phyloP scores from a whole-genome alignment of 2,113 vertebrate genomes.

The Sinocyclocheilus anshuiensis region DNA sequence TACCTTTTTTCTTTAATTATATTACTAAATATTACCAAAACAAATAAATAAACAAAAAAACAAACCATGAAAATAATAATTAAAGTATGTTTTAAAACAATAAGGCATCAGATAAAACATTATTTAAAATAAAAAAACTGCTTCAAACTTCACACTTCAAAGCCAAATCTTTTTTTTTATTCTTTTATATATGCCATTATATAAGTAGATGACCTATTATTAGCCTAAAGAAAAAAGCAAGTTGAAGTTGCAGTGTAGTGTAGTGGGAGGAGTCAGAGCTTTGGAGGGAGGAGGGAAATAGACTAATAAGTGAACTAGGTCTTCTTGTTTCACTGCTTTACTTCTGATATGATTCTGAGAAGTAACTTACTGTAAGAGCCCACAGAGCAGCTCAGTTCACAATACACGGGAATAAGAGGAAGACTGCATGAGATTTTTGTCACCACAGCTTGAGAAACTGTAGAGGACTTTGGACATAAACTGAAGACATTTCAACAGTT shows the following conservation, averaged over 20 bases:
- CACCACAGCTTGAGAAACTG: background rate
- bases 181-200: too few relatives aligned
- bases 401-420: background rate
- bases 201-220: background rate
- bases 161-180: too few relatives aligned
- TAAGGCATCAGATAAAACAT: too few relatives aligned
- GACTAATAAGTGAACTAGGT: background rate
- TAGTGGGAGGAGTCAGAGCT: constrained; percentile 6
- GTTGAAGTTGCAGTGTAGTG: background rate
- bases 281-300: background rate
- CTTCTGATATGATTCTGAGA: background rate
- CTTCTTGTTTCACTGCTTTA: background rate
- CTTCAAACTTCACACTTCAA: too few relatives aligned
- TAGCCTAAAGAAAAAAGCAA: background rate
- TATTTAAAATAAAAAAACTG: too few relatives aligned
- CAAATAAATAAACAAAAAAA: background rate
- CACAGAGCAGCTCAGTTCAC: background rate
- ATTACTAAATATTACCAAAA: background rate
- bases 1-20: background rate
- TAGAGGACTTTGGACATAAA: background rate
- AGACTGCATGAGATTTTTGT: background rate
- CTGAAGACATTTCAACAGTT: background rate
- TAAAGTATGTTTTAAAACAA: too few relatives aligned
- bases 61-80: too few relatives aligned
- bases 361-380: background rate